These are phyloP conservation scores for Sebastes trivittatus DNA, from an alignment of 2,797 vertebrate genomes.

Conservation along the genomic window DNA sequence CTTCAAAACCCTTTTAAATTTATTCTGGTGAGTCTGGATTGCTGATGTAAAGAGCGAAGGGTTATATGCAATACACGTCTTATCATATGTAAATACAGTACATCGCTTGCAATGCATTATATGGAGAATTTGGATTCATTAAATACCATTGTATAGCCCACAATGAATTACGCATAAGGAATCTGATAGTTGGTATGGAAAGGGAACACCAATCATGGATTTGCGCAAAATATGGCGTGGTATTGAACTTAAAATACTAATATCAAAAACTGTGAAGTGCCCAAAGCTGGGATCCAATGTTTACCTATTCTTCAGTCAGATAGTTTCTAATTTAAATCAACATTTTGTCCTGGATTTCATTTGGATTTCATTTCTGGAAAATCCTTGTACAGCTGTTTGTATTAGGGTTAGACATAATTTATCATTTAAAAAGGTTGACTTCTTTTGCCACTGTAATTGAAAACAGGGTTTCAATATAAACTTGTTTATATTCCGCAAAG, in stretches of 20 bases:
- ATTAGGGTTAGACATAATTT: neutral
- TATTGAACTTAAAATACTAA: neutral
- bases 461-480: neutral
- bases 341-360: neutral
- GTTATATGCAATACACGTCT: neutral
- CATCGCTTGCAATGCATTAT: neutral
- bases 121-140: neutral
- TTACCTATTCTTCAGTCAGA: too few relatives aligned
- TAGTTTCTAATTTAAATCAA: too few relatives aligned
- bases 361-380: neutral
- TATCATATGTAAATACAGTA: neutral
- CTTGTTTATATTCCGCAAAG: neutral
- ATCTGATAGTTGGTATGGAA: neutral
- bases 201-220: neutral
- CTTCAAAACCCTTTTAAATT: constrained; percentile 17
- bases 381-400: neutral
- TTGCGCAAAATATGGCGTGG: neutral
- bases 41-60: constrained; percentile 16
- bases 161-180: neutral
- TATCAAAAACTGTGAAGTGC: too few relatives aligned
- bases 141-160: neutral
- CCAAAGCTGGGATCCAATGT: too few relatives aligned
- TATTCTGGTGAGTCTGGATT: constrained; percentile 13
- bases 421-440: neutral
- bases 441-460: neutral